These are phyloP conservation scores for Dicycla oo DNA, from an alignment of 2,888 invertebrate genomes.

Conservation along the genomic window DNA sequence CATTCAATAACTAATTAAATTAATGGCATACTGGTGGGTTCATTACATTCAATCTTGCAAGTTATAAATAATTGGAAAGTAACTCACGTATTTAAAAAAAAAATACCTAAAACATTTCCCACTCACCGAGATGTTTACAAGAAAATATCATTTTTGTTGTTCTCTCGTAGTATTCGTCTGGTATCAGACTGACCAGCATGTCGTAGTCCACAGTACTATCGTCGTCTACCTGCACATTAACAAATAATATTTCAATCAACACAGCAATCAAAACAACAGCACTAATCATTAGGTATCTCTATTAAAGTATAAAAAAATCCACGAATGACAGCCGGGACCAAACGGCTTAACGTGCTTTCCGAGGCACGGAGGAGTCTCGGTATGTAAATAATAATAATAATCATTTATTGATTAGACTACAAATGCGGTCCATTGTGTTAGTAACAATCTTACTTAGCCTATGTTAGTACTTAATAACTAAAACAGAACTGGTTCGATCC, in stretches of 20 bases:
- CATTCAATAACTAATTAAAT: not conserved
- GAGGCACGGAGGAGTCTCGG: too few species aligned
- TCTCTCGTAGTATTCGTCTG: constrained; percentile 83
- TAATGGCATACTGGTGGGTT: not conserved
- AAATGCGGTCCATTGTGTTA: too few species aligned
- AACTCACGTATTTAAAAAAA: not conserved
- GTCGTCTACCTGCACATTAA: constrained; percentile 80
- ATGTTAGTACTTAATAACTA: too few species aligned
- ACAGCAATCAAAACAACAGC: not conserved
- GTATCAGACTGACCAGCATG: constrained; percentile 86
- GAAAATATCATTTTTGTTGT: constrained; percentile 82
- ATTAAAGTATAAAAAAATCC: not conserved
- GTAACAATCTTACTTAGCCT: too few species aligned
- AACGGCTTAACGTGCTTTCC: too few species aligned
- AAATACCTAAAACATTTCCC: not conserved
- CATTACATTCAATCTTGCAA: not conserved
- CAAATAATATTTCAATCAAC: not conserved
- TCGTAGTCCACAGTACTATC: constrained; percentile 85
- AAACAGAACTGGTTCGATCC: too few species aligned
- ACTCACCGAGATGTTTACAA: constrained; percentile 84
- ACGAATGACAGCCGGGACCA: too few species aligned
- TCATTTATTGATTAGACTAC: too few species aligned
- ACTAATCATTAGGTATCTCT: not conserved
- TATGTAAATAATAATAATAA: too few species aligned
- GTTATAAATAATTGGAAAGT: not conserved